Evolutionary conservation across 2,888 invertebrate genomes (phyloP), one percentile per base, ranked within the genome.

Genomic region (Brassicogethes aeneus): DNA sequence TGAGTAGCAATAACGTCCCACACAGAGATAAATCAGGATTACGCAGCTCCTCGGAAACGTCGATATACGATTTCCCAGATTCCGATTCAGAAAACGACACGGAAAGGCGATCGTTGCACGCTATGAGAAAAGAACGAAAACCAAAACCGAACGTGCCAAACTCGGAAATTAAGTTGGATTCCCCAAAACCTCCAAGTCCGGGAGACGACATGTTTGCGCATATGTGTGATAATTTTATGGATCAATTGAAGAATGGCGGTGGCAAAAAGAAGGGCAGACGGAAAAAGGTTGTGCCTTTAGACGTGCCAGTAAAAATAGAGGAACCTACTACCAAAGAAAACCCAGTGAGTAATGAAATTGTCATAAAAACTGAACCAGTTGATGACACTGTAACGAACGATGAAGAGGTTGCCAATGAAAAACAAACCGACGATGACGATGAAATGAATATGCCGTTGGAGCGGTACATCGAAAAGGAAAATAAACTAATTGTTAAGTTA

Each of bases 151-250:
- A 75, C 23, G 23, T 23, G 5, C 10, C 23, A 10, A 23, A 23
- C 23, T 5, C 23, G 10, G 52, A 55, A 10, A 34, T 56, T 7
- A 46, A 49, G 40, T 31, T 43, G 3, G 51, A 51, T n/a, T 36
- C 47, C 14, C 40, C 48, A n/a, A 40, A 66, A 58, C 45, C 57
- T 12, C 30, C 48, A 3, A 59, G 57, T 47, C 65, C 65, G 2
- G 55, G 62, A 12, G 73, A 75, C 56, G 64, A 71, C 39, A 66
- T 71, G 56, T 88, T 86, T 79, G 74, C 76, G 37, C 79, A 72
- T 57, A 77, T 85, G 13, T 87, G 86, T 68, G 85, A 86, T 65
- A 82, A 74, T 65, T 85, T 88, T 61, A 76, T 87, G 65, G 82
- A 85, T 61, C 85, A 87, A 64, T 65, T 88, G 34, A 77, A 77